Evolutionary conservation across 1,140 invertebrate genomes (phyloP), one percentile per base, ranked within the genome.

Genomic region (Maniola jurtina): DNA sequence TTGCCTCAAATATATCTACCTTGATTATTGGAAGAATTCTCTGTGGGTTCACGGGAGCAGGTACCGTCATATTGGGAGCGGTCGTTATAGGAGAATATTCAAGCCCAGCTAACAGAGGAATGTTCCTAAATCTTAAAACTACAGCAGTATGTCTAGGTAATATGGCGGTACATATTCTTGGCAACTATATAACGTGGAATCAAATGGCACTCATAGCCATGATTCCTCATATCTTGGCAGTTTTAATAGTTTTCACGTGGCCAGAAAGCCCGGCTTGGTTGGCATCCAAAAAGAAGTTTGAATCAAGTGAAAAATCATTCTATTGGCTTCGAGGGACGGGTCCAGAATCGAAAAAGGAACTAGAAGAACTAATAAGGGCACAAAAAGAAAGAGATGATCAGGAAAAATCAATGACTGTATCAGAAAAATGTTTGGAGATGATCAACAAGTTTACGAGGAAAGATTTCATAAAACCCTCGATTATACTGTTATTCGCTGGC

Each of bases 121-220:
- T 84, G 71, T 88, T 88, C 59, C 66, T 89, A 0, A 86, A 87
- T 59, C 65, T 88, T 0, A 89, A 88, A 68, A 87, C 85, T 6
- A 76, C 81, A 16, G 62, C 80, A 2, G 78, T 88, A 0, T 83
- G 77, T 48, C 36, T 87, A 1, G 87, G 87, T 16, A 75, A 72
- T 15, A 76, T 74, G 60, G 4, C 77, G 42, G 66, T 83, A 2
- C 87, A 88, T 13, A 72, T 86, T 5, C 42, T 81, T 1, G 79
- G 79, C 0, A 48, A 80, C 34, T 88, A 65, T 14, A 76, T 68
- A 3, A 45, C 72, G 15, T 89, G 86, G 86, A 81, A 74, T 68
- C 80, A 67, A 0, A 66, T 86, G 2, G 87, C 87, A 6, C 34
- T 88, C 2, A 25, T 76, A 6, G 70, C 66, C 5, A 6, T 83